These are phyloP conservation scores for Tridacna crocea DNA, from an alignment of 2,888 invertebrate genomes.

Conservation along the genomic window DNA sequence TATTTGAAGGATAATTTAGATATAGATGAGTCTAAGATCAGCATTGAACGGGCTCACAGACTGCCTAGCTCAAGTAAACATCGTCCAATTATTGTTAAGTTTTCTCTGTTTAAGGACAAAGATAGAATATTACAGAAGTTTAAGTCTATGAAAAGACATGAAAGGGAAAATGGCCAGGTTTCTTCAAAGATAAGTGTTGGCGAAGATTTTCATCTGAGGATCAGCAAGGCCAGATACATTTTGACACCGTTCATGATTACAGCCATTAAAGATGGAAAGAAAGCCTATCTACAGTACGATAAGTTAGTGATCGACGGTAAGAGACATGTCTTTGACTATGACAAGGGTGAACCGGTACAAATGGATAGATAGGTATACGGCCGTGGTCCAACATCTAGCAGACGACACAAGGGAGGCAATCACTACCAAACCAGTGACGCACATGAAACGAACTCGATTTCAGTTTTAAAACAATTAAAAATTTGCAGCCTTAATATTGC, in stretches of 20 bases:
- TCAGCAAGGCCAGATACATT: background rate
- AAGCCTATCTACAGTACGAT: constrained; percentile 1
- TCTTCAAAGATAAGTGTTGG: background rate
- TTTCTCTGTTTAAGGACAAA: constrained; percentile 9
- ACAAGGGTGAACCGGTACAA: background rate
- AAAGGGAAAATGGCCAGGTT: background rate
- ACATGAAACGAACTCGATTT: background rate
- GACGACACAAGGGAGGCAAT: background rate
- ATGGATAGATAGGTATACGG: background rate
- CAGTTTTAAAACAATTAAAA: background rate
- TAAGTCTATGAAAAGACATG: background rate
- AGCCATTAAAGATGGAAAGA: background rate
- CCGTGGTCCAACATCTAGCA: background rate
- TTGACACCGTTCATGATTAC: background rate
- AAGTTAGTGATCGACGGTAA: constrained; percentile 4
- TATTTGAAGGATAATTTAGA: constrained; percentile 9
- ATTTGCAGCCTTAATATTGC: constrained; percentile 3
- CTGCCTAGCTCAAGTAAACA: background rate
- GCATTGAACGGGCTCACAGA: constrained; percentile 5
- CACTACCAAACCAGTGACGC: background rate
- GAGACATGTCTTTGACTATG: background rate
- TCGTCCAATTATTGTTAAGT: constrained; percentile 4
- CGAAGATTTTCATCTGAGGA: constrained; percentile 7
- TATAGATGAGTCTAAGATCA: background rate
- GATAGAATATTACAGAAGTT: background rate